phyloP scores from a whole-genome alignment of 2,113 vertebrate genomes.

The Cariama cristata region DNA sequence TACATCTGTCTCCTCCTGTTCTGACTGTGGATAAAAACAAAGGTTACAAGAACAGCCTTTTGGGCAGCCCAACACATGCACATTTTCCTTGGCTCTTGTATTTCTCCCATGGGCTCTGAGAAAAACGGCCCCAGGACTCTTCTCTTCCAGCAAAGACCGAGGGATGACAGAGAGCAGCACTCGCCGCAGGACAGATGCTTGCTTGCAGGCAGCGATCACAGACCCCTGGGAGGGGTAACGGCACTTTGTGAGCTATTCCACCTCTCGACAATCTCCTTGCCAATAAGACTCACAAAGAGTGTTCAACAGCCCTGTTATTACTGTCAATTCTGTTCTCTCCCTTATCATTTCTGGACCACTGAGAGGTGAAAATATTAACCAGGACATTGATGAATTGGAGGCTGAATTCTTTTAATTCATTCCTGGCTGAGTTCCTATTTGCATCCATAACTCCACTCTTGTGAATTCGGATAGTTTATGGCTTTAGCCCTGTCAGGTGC shows the following conservation, averaged over 20 bases:
- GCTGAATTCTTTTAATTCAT: constrained; percentile 47
- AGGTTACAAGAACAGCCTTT: background rate
- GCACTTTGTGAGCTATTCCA: background rate
- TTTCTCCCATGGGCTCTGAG: background rate
- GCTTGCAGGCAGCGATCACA: background rate
- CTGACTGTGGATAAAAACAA: background rate
- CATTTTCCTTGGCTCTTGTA: background rate
- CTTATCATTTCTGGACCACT: constrained; percentile 8
- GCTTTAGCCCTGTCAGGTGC: constrained; percentile 12
- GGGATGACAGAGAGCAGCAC: background rate
- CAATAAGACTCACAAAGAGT: background rate
- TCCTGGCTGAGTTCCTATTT: constrained; percentile 32
- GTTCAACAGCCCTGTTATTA: background rate
- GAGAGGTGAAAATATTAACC: constrained; percentile 37
- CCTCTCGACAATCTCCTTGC: background rate
- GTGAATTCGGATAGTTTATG: constrained; percentile 57
- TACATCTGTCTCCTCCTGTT: background rate
- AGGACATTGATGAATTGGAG: constrained; percentile 53
- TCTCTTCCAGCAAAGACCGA: background rate
- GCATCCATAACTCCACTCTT: background rate
- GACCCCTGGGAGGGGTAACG: rapidly evolving
- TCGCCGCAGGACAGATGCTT: background rate
- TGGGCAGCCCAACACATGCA: background rate
- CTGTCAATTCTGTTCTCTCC: background rate
- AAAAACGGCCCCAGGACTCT: background rate